Conservation (phyloP, 2,888 invertebrate genomes). For the Ceramica pisi region DNA sequence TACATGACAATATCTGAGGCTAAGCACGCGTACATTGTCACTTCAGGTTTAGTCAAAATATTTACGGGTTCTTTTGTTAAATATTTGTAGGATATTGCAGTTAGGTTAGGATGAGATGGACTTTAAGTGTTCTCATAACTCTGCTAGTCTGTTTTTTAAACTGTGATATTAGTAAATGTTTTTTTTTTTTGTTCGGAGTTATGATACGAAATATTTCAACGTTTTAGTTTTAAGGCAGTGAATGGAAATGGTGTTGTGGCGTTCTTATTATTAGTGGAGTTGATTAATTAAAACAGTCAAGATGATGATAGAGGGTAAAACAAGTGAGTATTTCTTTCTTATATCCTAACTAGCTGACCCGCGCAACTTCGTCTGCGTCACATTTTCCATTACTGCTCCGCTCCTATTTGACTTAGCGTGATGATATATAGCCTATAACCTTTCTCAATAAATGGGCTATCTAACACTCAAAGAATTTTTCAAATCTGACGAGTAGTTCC, state of each 20-base stretch:
- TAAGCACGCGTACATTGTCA: background rate
- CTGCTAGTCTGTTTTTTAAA: too few species aligned
- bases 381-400: too few species aligned
- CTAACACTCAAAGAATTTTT: too few species aligned
- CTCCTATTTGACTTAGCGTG: too few species aligned
- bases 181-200: background rate
- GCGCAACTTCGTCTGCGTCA: too few species aligned
- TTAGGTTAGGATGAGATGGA: too few species aligned
- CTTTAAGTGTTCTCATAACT: background rate
- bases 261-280: background rate
- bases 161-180: background rate
- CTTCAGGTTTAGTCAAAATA: background rate
- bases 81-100: background rate
- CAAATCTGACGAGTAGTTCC: too few species aligned
- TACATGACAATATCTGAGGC: conserved; percentile 1
- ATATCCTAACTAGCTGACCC: too few species aligned
- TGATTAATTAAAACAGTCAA: background rate
- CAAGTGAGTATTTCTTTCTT: conserved; percentile 36
- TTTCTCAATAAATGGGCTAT: too few species aligned
- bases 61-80: background rate
- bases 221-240: too few species aligned
- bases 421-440: too few species aligned
- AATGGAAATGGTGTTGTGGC: conserved; percentile 17
- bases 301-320: conserved; percentile 55
- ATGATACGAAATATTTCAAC: background rate